Evolutionary conservation across 2,797 vertebrate genomes (phyloP).

Genomic region (Falco rusticolus): DNA sequence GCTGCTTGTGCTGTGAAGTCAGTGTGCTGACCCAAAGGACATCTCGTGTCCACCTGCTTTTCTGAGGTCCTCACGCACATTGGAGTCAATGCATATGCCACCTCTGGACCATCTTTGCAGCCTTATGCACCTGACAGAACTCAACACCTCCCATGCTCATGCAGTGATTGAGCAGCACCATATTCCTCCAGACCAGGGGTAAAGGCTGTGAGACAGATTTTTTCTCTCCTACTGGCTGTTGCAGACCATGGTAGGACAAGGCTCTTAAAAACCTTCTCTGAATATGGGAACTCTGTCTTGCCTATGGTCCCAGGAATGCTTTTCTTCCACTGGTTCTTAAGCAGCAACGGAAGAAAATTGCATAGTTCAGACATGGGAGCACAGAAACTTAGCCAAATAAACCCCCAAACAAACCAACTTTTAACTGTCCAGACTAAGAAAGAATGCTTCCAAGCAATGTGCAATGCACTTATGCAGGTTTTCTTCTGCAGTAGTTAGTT

Average conservation of each 20-base stretch:
- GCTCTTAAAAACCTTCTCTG: neutral
- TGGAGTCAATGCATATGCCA: rapidly evolving
- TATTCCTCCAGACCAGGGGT: neutral
- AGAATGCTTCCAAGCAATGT: neutral
- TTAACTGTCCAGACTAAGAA: neutral
- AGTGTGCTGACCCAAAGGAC: neutral
- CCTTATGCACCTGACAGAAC: neutral
- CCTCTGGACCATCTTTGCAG: neutral
- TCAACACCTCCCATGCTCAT: neutral
- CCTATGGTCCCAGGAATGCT: neutral
- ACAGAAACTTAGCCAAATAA: neutral
- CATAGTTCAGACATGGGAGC: neutral
- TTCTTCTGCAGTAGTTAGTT: neutral
- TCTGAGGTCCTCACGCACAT: neutral
- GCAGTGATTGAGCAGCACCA: neutral
- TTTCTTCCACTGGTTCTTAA: neutral
- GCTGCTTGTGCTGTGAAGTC: rapidly evolving
- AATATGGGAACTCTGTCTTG: neutral
- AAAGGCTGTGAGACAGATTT: neutral
- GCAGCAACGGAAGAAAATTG: neutral
- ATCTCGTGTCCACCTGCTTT: neutral
- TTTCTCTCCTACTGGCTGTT: neutral
- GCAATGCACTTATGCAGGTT: neutral
- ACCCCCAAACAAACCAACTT: too few species aligned
- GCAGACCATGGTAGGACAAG: neutral